Evolutionary conservation across 2,888 invertebrate genomes (phyloP).

Genomic region (Hydriomena furcata): DNA sequence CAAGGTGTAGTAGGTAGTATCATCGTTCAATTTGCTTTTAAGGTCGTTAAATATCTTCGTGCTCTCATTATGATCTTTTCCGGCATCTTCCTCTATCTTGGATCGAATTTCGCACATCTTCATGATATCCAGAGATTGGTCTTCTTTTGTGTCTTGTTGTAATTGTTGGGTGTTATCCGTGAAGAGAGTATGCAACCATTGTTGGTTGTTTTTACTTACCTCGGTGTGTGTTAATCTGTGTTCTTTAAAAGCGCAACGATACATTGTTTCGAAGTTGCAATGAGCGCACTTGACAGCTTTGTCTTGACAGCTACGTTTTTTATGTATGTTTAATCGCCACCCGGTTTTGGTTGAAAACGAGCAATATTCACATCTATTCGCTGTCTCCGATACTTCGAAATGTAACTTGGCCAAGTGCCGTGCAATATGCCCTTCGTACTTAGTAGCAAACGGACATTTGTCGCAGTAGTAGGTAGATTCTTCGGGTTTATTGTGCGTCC

Average conservation of each 20-base stretch:
- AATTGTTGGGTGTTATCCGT: not conserved
- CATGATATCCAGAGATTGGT: constrained; percentile 4
- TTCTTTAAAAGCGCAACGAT: constrained; percentile 58
- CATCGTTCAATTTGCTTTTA: constrained; percentile 2
- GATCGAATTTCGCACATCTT: constrained; percentile 13
- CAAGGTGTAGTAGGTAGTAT: constrained; percentile 9
- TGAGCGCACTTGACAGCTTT: constrained; percentile 46
- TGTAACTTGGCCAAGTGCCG: constrained; percentile 64
- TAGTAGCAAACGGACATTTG: constrained; percentile 59
- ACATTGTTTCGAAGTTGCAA: constrained; percentile 56
- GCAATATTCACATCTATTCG: constrained; percentile 56
- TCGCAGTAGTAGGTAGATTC: constrained; percentile 51
- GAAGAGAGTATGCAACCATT: constrained; percentile 12
- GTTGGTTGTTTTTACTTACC: not conserved
- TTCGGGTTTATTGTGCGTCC: constrained; percentile 41
- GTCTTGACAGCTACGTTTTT: constrained; percentile 51
- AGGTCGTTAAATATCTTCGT: constrained; percentile 3
- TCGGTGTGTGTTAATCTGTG: constrained; percentile 47
- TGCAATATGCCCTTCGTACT: constrained; percentile 59
- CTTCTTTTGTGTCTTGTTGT: not conserved
- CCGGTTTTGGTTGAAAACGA: constrained; percentile 57
- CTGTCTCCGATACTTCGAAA: constrained; percentile 55
- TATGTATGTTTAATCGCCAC: constrained; percentile 64
- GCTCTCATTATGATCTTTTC: not conserved
- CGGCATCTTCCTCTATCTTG: not conserved